Evolutionary conservation across 2,888 invertebrate genomes (phyloP), one percentile per base, ranked within the genome.

Genomic region (Monochamus alternatus): DNA sequence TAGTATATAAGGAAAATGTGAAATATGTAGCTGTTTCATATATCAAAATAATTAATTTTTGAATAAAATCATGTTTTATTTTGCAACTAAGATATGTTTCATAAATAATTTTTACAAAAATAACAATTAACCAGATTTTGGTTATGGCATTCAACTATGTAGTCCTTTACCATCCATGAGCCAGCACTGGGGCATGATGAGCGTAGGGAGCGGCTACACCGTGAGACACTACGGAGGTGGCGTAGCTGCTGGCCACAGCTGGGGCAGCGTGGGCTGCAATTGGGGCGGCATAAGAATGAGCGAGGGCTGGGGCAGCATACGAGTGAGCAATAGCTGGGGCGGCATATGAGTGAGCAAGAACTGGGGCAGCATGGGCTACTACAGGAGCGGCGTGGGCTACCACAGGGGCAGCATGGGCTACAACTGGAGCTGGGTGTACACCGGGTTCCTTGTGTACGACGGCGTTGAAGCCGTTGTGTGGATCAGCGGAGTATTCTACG

Each of bases 401-500:
- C 14, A 66, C 75, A 30, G 70, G 73, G 52, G 77, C 60, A 2
- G 47, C 47, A 47, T 38, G 44, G 30, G 75, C 83, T n/a, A 85
- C 84, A 3, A 85, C 81, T n/a, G 85, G 82, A n/a, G 76, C 78
- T 30, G 75, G 75, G 12, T 77, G 79, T 30, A 74, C 63, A 65
- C 78, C 78, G 47, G 80, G 76, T 81, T 90, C 90, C 52, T 90
- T 90, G 74, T 88, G 89, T 1, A 91, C 91, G 58, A 90, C 84
- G 3, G 91, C 91, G 82, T 91, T 90, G 87, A 91, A 91, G 72
- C 91, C 91, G 77, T 86, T 89, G 81, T 90, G 89, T 30, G 88
- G 87, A 83, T 91, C 91, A 43, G 91, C 90, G 72, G 89, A 88
- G 84, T 91, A 91, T 22, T 90, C 89, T 22, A 91, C 91, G 58